Evolutionary conservation across 2,888 invertebrate species (phyloP).

Genomic region (Eristalis tenax): DNA sequence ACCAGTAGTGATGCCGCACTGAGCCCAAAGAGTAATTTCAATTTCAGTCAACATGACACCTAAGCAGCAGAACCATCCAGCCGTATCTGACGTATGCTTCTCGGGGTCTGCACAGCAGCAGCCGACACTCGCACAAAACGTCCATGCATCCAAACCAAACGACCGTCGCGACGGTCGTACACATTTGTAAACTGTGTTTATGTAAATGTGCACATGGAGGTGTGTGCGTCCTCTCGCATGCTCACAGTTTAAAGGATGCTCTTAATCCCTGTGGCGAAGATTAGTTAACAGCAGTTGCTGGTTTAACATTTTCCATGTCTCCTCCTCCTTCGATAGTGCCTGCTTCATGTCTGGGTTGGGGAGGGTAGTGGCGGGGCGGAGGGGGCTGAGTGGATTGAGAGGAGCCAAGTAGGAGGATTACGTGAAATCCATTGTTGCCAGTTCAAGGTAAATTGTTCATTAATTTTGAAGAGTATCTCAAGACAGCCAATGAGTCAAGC

Average conservation of each 20-base stretch:
- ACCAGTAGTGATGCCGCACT: background rate
- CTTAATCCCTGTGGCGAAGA: conserved; percentile 61
- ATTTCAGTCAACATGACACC: conserved; percentile 69
- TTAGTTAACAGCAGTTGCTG: conserved; percentile 59
- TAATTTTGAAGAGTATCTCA: conserved; percentile 32
- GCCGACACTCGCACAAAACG: conserved; percentile 33
- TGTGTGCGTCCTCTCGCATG: conserved; percentile 23
- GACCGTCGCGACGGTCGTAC: no score
- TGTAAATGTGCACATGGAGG: background rate
- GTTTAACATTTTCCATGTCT: conserved; percentile 37
- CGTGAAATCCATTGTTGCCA: conserved; percentile 51
- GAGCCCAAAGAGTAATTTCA: conserved; percentile 61
- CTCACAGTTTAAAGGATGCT: conserved; percentile 54
- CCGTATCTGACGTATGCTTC: conserved; percentile 54
- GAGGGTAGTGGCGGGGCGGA: background rate
- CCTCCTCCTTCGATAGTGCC: background rate
- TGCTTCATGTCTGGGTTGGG: background rate
- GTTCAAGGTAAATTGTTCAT: conserved; percentile 62
- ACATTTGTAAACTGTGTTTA: background rate
- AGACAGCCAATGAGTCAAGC: conserved; percentile 50
- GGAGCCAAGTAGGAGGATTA: conserved; percentile 14
- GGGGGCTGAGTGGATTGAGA: background rate
- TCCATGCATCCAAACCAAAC: background rate
- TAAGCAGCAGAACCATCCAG: conserved; percentile 49
- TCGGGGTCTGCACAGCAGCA: conserved; percentile 24